Conservation (phyloP, 2,113 vertebrate species). For the Cairina moschata region DNA sequence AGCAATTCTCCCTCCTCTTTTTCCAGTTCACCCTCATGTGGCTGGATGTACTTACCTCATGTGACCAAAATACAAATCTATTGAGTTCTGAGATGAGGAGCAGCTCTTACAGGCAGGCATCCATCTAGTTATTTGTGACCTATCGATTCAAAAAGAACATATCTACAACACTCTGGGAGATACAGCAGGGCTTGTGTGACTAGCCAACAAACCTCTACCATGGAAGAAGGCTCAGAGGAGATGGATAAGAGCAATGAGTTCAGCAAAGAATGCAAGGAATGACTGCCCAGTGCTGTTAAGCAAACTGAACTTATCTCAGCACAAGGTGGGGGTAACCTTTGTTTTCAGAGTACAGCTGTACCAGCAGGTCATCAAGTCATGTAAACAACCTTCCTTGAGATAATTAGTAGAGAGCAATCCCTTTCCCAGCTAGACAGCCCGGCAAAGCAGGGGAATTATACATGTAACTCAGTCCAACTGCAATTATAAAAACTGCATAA, state of each 20-base stretch:
- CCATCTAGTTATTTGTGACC: neutral
- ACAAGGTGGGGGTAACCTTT: neutral
- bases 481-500: neutral
- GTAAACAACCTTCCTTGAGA: neutral
- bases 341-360: neutral
- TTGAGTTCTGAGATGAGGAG: neutral
- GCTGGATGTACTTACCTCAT: neutral
- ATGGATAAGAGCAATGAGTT: neutral
- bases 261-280: neutral
- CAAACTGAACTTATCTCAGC: neutral
- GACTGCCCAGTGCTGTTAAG: neutral
- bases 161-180: neutral
- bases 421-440: neutral
- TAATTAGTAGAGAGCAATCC: neutral
- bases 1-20: neutral
- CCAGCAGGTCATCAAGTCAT: neutral
- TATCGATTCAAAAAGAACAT: neutral
- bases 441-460: rapidly evolving
- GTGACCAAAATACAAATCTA: rapidly evolving
- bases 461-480: neutral
- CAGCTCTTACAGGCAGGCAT: neutral
- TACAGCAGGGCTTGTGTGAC: neutral
- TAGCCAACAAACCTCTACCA: neutral
- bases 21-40: neutral
- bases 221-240: neutral